Conservation (phyloP, 2,888 invertebrate genomes). For the Mythimna loreyi region DNA sequence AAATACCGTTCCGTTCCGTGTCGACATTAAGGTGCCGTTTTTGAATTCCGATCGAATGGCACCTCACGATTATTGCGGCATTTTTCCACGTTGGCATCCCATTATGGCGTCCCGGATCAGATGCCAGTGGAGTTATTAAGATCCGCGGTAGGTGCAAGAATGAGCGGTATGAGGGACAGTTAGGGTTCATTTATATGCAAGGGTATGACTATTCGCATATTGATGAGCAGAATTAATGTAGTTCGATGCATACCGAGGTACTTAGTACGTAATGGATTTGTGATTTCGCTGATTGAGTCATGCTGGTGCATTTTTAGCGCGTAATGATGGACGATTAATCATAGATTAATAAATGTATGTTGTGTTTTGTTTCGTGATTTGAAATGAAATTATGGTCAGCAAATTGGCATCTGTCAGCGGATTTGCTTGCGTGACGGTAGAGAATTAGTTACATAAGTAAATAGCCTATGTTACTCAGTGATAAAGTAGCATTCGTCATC, state of each 20-base stretch:
- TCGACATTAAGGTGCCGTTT: conserved; percentile 71
- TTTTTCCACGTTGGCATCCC: conserved; percentile 85
- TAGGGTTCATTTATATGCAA: conserved; percentile 61
- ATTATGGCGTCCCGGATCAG: conserved; percentile 77
- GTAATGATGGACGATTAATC: not conserved
- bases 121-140: conserved; percentile 79
- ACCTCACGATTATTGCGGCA: conserved; percentile 80
- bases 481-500: too few species aligned
- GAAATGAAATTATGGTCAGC: too few species aligned
- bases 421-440: too few species aligned
- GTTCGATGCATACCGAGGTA: conserved; percentile 25
- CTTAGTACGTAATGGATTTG: conserved; percentile 11
- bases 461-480: too few species aligned
- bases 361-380: not conserved
- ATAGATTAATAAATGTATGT: not conserved
- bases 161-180: conserved; percentile 59
- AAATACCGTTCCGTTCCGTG: conserved; percentile 63
- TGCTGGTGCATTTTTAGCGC: conserved; percentile 31
- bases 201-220: conserved; percentile 38
- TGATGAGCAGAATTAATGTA: conserved; percentile 41
- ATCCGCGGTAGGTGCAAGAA: conserved; percentile 59
- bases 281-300: conserved; percentile 11
- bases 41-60: conserved; percentile 83
- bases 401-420: too few species aligned
- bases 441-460: too few species aligned